A percentile compares a stretch with the other conserved stretches of the same genome.
Evolutionary conservation across 2,797 vertebrate genomes (phyloP).

Genomic region (Sarcoramphus papa): DNA sequence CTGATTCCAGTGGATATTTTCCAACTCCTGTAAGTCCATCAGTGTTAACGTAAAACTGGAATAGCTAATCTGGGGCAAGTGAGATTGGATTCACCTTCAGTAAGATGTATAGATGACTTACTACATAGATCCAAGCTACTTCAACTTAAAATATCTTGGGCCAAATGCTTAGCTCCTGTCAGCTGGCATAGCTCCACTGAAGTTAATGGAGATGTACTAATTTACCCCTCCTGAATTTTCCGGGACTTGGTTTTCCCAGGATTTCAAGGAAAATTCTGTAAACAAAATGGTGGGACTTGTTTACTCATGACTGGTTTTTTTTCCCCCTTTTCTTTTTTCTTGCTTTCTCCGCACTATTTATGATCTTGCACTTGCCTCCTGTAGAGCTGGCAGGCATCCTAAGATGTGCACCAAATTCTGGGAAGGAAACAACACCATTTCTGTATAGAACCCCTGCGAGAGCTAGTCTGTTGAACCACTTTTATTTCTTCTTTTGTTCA

Average conservation of each 20-base stretch:
- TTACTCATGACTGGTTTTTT: neutral
- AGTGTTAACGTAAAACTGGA: neutral
- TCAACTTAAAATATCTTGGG: neutral
- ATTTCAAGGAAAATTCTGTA: neutral
- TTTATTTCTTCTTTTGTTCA: slow-evolving; percentile 67
- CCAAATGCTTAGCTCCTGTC: neutral
- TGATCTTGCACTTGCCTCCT: slow-evolving; percentile 40
- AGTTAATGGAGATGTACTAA: neutral
- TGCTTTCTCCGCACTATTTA: slow-evolving; percentile 39
- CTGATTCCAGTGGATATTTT: neutral
- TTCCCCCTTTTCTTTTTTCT: neutral
- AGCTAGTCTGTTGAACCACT: slow-evolving; percentile 25
- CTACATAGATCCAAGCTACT: neutral
- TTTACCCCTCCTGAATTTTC: neutral
- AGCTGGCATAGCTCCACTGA: neutral
- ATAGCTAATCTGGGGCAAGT: neutral
- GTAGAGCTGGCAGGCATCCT: slow-evolving; percentile 60
- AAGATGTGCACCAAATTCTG: slow-evolving; percentile 61
- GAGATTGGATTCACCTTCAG: neutral
- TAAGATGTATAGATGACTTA: neutral
- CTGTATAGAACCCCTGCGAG: slow-evolving; percentile 23
- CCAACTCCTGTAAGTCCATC: neutral
- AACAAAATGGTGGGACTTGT: neutral
- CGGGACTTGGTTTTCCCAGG: neutral
- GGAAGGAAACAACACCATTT: slow-evolving; percentile 55